Evolutionary conservation across 2,113 vertebrate species (phyloP).

Genomic region (Mormyrus iriodes): DNA sequence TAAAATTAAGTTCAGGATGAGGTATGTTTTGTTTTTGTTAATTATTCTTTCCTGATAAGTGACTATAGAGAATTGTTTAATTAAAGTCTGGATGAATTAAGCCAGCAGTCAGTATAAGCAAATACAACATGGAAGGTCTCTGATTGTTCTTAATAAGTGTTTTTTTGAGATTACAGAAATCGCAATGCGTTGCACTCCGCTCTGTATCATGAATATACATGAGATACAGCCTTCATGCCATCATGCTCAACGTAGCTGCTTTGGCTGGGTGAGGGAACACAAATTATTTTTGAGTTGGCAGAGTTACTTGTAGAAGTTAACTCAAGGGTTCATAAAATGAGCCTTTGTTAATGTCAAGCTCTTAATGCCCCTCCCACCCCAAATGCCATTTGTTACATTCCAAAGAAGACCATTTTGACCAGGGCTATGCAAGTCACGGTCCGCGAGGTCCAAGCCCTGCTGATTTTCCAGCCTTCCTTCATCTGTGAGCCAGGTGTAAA

Average conservation of each 20-base stretch:
- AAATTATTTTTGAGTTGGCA: neutral
- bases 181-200: neutral
- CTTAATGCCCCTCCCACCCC: neutral
- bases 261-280: neutral
- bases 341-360: neutral
- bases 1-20: neutral
- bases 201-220: neutral
- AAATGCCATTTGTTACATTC: neutral
- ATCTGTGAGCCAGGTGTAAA: too few species aligned
- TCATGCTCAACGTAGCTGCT: neutral
- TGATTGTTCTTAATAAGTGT: neutral
- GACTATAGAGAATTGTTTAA: neutral
- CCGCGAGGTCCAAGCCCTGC: too few species aligned
- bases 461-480: too few species aligned
- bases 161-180: slow-evolving; percentile 6
- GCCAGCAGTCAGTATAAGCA: neutral
- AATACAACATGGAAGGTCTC: neutral
- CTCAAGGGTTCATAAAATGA: neutral
- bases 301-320: neutral
- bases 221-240: neutral
- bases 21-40: neutral
- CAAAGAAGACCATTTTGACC: neutral
- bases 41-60: neutral
- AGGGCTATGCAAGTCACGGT: too few species aligned
- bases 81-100: neutral